These are phyloP conservation scores for Apotomis betuletana DNA, from an alignment of 2,888 invertebrate species.

Conservation along the genomic window DNA sequence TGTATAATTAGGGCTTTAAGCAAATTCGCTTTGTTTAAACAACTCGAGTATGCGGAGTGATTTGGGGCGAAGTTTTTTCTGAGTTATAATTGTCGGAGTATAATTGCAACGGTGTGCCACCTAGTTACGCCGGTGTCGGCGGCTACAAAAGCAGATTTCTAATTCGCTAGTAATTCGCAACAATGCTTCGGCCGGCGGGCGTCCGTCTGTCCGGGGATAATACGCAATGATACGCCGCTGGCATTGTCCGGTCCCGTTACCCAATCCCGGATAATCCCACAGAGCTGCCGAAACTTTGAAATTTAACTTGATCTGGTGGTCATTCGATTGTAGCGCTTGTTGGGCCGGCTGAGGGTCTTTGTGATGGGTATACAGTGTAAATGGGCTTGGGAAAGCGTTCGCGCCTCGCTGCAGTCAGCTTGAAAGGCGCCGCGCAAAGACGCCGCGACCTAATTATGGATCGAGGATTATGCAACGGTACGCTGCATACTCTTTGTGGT, in stretches of 20 bases:
- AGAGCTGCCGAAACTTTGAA: conserved; percentile 62
- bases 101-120: conserved; percentile 70
- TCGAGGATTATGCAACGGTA: conserved; percentile 72
- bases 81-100: conserved; percentile 44
- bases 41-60: conserved; percentile 32
- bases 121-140: conserved; percentile 78
- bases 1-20: conserved; percentile 76
- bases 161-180: conserved; percentile 79
- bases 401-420: conserved; percentile 78
- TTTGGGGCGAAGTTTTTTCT: conserved; percentile 49
- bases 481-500: conserved; percentile 61
- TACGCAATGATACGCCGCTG: conserved; percentile 77
- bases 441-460: conserved; percentile 67
- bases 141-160: conserved; percentile 68
- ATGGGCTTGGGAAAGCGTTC: conserved; percentile 74
- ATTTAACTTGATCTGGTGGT: background rate
- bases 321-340: background rate
- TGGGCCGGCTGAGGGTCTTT: conserved; percentile 46
- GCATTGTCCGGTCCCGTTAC: conserved; percentile 76
- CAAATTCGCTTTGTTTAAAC: conserved; percentile 70
- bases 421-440: conserved; percentile 67
- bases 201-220: conserved; percentile 69
- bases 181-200: conserved; percentile 66
- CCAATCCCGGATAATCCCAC: conserved; percentile 75
- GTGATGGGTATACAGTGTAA: conserved; percentile 52